Percentiles rank a stretch among this genome's conserved stretches.
These are phyloP conservation scores for Megamerina dolium DNA, from an alignment of 2,888 invertebrate species.

Conservation along the genomic window DNA sequence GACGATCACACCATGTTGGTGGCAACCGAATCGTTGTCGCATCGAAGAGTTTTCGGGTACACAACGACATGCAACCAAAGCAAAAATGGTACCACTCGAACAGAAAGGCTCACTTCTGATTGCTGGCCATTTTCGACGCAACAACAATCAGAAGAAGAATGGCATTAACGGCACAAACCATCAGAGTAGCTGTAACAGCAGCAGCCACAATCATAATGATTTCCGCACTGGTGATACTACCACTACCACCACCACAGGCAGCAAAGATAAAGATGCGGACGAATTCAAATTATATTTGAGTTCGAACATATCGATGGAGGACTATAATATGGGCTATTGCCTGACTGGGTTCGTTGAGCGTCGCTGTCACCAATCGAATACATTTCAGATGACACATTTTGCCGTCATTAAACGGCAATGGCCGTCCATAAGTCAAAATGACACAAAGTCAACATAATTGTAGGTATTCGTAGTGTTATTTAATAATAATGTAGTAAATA, in stretches of 20 bases:
- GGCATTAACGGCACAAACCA: background rate
- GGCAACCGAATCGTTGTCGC: slow-evolving; percentile 76
- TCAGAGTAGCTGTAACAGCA: slow-evolving; percentile 8
- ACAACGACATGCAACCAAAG: slow-evolving; percentile 59
- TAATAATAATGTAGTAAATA: too few species aligned
- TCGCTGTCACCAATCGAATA: slow-evolving; percentile 68
- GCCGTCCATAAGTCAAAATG: slow-evolving; percentile 42
- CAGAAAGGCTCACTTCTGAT: slow-evolving; percentile 69
- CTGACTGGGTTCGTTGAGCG: slow-evolving; percentile 81
- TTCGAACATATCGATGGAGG: slow-evolving; percentile 76
- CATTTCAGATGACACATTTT: slow-evolving; percentile 80
- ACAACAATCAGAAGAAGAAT: slow-evolving; percentile 19
- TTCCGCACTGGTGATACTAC: too few species aligned
- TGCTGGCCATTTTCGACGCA: slow-evolving; percentile 56
- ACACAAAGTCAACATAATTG: slow-evolving; percentile 28
- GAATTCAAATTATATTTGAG: slow-evolving; percentile 80
- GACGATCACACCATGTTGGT: slow-evolving; percentile 82
- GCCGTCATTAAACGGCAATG: slow-evolving; percentile 74
- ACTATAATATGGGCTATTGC: slow-evolving; percentile 86
- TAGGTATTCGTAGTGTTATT: slow-evolving; percentile 21
- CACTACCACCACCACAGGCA: slow-evolving; percentile 7
- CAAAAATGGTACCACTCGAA: slow-evolving; percentile 73
- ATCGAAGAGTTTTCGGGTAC: slow-evolving; percentile 75
- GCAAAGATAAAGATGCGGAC: slow-evolving; percentile 26
- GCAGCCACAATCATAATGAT: slow-evolving; percentile 4